phyloP scores from a whole-genome alignment of 2,888 invertebrate species.

The Lochmaea crataegi region DNA sequence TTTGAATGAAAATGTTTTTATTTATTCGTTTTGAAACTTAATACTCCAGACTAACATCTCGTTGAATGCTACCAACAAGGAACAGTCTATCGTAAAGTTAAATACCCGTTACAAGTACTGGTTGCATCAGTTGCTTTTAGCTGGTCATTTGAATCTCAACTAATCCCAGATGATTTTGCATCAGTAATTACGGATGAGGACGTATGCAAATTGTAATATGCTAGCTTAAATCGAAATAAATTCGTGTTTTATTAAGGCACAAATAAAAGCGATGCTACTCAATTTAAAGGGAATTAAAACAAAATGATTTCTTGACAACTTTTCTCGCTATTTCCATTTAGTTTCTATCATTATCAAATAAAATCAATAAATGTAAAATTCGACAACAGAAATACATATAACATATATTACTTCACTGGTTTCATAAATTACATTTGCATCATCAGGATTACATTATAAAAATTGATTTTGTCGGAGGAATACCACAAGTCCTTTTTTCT shows the following conservation, averaged over 20 bases:
- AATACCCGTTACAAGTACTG: constrained; percentile 21
- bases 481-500: too few species aligned
- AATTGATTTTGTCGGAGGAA: too few species aligned
- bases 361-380: neutral
- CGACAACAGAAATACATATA: too few species aligned
- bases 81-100: constrained; percentile 10
- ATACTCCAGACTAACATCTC: neutral
- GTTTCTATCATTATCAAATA: neutral
- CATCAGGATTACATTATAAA: too few species aligned
- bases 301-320: neutral
- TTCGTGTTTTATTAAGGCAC: neutral
- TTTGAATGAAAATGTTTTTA: neutral
- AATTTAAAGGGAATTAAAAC: neutral
- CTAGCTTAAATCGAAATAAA: neutral
- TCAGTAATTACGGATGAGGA: constrained; percentile 34
- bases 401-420: too few species aligned
- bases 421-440: too few species aligned
- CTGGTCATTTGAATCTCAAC: constrained; percentile 31
- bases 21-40: neutral
- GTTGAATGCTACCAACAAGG: neutral
- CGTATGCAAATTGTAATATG: constrained; percentile 34
- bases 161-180: constrained; percentile 33
- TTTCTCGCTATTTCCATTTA: neutral
- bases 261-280: neutral
- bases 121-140: constrained; percentile 34